phyloP scores from a whole-genome alignment of 2,113 vertebrate genomes.

The Xerus inauris region DNA sequence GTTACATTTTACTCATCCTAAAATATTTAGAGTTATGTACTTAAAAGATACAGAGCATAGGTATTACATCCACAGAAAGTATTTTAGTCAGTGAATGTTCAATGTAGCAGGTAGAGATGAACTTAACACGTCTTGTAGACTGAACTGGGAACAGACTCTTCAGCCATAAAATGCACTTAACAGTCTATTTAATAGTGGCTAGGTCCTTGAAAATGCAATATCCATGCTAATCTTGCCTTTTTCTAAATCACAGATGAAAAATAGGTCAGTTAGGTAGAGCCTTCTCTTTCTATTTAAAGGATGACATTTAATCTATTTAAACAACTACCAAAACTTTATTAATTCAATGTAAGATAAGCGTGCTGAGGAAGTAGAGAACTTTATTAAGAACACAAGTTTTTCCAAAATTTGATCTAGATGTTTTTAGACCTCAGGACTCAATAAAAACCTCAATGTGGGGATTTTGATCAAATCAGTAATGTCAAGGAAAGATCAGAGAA shows the following conservation, averaged over 20 bases:
- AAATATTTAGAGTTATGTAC: constrained; percentile 83
- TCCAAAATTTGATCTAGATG: not conserved
- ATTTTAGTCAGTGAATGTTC: constrained; percentile 88
- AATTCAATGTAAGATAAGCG: constrained; percentile 79
- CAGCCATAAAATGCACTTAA: constrained; percentile 91
- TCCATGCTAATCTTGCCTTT: constrained; percentile 90
- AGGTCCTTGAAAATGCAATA: constrained; percentile 90
- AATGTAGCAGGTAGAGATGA: constrained; percentile 89
- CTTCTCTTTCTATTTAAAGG: constrained; percentile 81
- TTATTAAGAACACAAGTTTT: constrained; percentile 61
- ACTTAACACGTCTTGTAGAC: constrained; percentile 84
- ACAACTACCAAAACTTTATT: constrained; percentile 87
- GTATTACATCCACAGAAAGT: constrained; percentile 82
- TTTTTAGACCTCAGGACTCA: not conserved
- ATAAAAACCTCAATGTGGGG: not conserved
- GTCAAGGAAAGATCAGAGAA: not conserved
- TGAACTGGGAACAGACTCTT: constrained; percentile 86
- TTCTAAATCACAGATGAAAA: constrained; percentile 88
- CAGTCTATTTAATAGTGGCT: constrained; percentile 90
- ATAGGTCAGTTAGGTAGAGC: constrained; percentile 84
- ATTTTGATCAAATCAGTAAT: not conserved
- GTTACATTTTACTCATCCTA: constrained; percentile 77
- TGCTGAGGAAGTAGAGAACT: constrained; percentile 58
- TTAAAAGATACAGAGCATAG: constrained; percentile 82
- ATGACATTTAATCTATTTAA: constrained; percentile 86